These are phyloP conservation scores for Clarias macrocephalus DNA, from an alignment of 2,113 vertebrate species.

Conservation along the genomic window DNA sequence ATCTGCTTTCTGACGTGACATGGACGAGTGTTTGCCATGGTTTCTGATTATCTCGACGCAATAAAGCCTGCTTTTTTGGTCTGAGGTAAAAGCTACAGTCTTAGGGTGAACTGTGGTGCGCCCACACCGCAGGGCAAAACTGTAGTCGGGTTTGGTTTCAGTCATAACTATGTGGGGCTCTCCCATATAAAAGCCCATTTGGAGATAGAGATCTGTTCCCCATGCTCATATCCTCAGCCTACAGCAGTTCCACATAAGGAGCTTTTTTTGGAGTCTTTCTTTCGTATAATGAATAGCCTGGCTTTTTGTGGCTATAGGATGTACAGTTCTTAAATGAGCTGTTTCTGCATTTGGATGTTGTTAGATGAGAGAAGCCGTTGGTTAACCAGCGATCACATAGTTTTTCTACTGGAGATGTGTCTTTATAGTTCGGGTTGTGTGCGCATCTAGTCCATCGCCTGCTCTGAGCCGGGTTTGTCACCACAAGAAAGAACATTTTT, in stretches of 20 bases:
- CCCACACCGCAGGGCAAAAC: conserved; percentile 56
- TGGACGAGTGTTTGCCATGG: conserved; percentile 57
- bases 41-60: conserved; percentile 54
- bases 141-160: conserved; percentile 59
- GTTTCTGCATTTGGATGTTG: conserved; percentile 13
- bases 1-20: conserved; percentile 51
- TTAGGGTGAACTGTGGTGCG: conserved; percentile 42
- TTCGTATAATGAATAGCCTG: conserved; percentile 17
- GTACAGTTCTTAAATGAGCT: not conserved
- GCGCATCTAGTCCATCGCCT: not conserved
- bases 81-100: conserved; percentile 42
- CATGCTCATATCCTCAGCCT: conserved; percentile 47
- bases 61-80: conserved; percentile 61
- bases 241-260: conserved; percentile 52
- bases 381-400: conserved; percentile 17
- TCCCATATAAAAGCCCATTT: conserved; percentile 53
- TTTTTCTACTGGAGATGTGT: conserved; percentile 30
- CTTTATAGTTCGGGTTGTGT: conserved; percentile 12
- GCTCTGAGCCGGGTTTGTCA: conserved; percentile 2
- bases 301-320: conserved; percentile 5
- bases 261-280: conserved; percentile 33
- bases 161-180: conserved; percentile 53
- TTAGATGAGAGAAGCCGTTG: conserved; percentile 21
- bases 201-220: conserved; percentile 58
- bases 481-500: conserved; percentile 6